Conservation (phyloP, 2,888 invertebrate genomes). For the Drosophila greeni region DNA sequence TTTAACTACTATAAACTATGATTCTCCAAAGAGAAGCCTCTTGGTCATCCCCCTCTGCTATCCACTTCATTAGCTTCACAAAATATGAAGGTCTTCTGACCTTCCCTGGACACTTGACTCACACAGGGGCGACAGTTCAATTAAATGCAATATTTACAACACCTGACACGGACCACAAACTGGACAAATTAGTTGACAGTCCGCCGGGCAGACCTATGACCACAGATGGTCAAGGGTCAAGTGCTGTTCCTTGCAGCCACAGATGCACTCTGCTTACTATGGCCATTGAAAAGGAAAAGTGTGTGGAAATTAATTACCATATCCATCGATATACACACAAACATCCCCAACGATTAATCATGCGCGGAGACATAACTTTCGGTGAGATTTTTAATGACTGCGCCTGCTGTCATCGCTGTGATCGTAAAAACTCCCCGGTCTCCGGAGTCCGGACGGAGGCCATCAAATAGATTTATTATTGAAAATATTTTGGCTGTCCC, state of each 20-base stretch:
- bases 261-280: constrained; percentile 37
- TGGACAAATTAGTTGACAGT: constrained; percentile 59
- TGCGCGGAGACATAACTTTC: constrained; percentile 59
- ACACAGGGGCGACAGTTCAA: constrained; percentile 52
- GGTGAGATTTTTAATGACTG: constrained; percentile 75
- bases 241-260: constrained; percentile 30
- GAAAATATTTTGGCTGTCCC: constrained; percentile 66
- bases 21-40: background rate
- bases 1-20: background rate
- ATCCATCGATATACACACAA: constrained; percentile 10
- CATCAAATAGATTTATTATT: constrained; percentile 75
- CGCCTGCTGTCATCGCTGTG: constrained; percentile 60
- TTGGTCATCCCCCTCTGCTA: constrained; percentile 1
- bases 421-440: constrained; percentile 50
- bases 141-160: constrained; percentile 68
- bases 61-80: constrained; percentile 43
- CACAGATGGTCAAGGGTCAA: constrained; percentile 47
- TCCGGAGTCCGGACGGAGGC: too few species aligned
- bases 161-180: constrained; percentile 64
- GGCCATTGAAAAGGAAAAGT: constrained; percentile 26
- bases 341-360: constrained; percentile 69
- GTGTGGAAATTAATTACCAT: constrained; percentile 59
- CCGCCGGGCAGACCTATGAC: constrained; percentile 15
- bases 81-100: constrained; percentile 36
- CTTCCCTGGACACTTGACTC: constrained; percentile 28